Evolutionary conservation across 1,140 invertebrate species (phyloP).

Genomic region (Neodiprion pinetum): DNA sequence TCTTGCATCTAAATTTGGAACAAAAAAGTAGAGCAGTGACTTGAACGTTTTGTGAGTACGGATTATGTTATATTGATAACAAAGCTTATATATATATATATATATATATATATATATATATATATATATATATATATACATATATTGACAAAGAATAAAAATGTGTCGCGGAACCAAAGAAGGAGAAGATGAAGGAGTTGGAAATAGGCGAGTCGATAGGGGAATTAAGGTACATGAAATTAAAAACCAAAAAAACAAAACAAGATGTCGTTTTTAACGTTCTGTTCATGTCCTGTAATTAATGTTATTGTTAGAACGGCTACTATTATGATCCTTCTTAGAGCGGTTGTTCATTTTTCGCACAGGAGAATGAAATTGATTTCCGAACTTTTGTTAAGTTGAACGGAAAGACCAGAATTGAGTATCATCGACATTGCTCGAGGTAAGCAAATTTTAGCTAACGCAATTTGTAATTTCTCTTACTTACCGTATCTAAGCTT

Average conservation of each 20-base stretch:
- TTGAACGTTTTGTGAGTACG: neutral
- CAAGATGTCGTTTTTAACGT: no score
- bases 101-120: constrained; percentile 24
- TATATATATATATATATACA: constrained; percentile 22
- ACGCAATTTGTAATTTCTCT: no score
- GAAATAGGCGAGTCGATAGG: neutral
- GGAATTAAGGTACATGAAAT: neutral
- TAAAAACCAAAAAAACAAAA: neutral
- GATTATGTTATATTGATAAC: neutral
- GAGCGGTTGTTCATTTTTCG: neutral
- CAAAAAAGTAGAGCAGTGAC: neutral
- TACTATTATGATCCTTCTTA: neutral
- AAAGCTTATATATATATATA: constrained; percentile 7
- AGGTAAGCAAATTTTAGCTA: no score
- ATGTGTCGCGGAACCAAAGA: neutral
- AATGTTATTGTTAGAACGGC: neutral
- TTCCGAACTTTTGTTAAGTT: no score
- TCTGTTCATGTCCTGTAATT: no score
- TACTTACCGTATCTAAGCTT: no score
- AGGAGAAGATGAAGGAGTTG: neutral
- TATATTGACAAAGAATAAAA: constrained; percentile 15
- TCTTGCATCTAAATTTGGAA: neutral
- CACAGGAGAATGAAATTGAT: no score
- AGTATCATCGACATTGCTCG: no score
- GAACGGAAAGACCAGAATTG: no score